Conservation (phyloP, 2,113 vertebrate genomes). For the Conger conger region DNA sequence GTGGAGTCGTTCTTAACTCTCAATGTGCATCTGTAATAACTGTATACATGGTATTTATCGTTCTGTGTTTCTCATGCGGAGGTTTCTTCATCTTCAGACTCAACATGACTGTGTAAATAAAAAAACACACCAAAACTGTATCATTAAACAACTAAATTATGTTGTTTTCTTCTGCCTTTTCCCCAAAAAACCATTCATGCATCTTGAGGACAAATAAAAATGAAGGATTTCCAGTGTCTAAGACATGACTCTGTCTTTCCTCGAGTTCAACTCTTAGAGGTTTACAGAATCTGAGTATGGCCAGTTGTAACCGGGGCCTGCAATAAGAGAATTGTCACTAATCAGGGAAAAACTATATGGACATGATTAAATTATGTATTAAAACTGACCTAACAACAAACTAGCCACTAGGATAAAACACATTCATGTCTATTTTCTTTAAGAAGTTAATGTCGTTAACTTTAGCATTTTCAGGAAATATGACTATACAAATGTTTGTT, state of each 20-base stretch:
- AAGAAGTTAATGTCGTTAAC: too few relatives aligned
- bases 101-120: constrained; percentile 57
- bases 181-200: background rate
- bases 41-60: constrained; percentile 38
- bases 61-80: constrained; percentile 22
- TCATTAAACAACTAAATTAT: constrained; percentile 55
- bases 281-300: background rate
- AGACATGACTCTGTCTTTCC: background rate
- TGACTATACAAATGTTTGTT: too few relatives aligned
- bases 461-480: too few relatives aligned
- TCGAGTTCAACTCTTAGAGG: background rate
- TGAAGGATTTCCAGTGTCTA: background rate
- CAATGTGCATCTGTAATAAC: constrained; percentile 68
- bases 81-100: constrained; percentile 28
- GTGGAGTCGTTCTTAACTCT: constrained; percentile 55
- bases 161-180: constrained; percentile 47
- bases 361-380: background rate
- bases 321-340: too few relatives aligned
- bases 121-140: constrained; percentile 41
- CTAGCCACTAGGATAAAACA: too few relatives aligned
- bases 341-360: too few relatives aligned
- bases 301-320: background rate
- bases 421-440: too few relatives aligned
- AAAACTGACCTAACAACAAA: background rate
- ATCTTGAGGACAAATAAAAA: constrained; percentile 41